Percentiles rank a stretch among this genome's conserved stretches.
Conservation (phyloP, 1,140 invertebrate genomes). For the Sarcophaga bullata region DNA sequence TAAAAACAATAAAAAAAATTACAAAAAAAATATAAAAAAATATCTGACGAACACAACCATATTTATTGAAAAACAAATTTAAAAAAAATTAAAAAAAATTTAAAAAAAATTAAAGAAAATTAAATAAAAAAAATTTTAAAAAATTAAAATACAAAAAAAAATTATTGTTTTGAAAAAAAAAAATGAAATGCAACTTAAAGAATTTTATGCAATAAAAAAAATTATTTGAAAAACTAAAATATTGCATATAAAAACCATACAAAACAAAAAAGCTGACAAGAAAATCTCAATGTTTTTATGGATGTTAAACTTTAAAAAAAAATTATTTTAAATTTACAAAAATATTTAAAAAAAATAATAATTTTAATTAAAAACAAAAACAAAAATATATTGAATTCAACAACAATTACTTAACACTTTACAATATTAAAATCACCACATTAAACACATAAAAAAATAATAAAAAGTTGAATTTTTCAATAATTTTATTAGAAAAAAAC, state of each 20-base stretch:
- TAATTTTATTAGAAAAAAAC: neutral
- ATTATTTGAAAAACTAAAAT: neutral
- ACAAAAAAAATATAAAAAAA: neutral
- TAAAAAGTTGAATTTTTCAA: neutral
- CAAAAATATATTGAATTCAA: neutral
- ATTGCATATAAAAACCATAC: neutral
- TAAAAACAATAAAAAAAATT: slow-evolving; percentile 45
- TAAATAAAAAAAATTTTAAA: no score
- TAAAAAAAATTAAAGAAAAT: slow-evolving; percentile 45
- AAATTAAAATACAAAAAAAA: neutral
- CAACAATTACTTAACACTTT: neutral
- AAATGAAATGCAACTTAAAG: neutral
- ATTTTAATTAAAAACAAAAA: neutral
- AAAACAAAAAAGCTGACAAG: slow-evolving; percentile 32
- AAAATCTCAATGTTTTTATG: slow-evolving; percentile 47
- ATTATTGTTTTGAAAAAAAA: no score
- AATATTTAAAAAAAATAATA: neutral
- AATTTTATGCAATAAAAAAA: slow-evolving; percentile 6
- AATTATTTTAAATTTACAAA: slow-evolving; percentile 3
- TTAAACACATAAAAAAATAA: neutral
- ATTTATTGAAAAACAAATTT: slow-evolving; percentile 22
- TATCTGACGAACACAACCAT: slow-evolving; percentile 41
- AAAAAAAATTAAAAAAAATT: slow-evolving; percentile 42
- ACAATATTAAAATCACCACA: neutral
- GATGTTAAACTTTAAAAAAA: slow-evolving; percentile 48